Percentiles rank a stretch among this genome's conserved stretches.
Evolutionary conservation across 2,888 invertebrate genomes (phyloP).

Genomic region (Caenorhabditis parvicauda): DNA sequence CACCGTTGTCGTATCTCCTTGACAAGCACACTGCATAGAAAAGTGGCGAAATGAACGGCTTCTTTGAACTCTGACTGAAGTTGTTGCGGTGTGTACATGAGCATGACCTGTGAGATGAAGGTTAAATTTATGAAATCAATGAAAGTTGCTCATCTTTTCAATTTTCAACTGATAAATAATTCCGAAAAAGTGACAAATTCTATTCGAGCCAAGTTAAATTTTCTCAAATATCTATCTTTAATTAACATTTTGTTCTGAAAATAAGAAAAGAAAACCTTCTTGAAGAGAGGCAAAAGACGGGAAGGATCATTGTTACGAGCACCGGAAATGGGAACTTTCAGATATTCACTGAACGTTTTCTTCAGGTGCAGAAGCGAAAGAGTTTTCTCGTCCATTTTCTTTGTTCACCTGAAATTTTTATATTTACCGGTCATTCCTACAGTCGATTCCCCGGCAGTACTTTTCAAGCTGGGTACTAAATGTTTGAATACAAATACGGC

Average conservation of each 20-base stretch:
- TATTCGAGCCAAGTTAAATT: conserved; percentile 2
- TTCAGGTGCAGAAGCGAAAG: conserved; percentile 92
- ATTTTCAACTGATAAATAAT: conserved; percentile 3
- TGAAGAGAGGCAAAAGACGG: conserved; percentile 95
- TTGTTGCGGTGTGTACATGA: conserved; percentile 67
- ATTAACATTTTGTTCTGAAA: neutral
- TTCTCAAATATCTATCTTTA: neutral
- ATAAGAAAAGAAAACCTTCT: conserved; percentile 34
- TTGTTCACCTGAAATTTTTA: too few species aligned
- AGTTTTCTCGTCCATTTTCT: conserved; percentile 66
- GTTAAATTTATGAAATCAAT: neutral
- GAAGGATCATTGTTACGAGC: conserved; percentile 79
- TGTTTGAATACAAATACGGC: too few species aligned
- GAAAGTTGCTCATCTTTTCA: neutral
- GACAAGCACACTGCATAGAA: conserved; percentile 69
- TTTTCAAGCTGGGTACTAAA: too few species aligned
- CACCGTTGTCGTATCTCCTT: conserved; percentile 39
- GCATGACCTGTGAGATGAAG: conserved; percentile 44
- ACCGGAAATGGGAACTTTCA: conserved; percentile 72
- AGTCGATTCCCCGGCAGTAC: too few species aligned
- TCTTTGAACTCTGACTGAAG: conserved; percentile 97
- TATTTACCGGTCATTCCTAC: too few species aligned
- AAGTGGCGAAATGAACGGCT: conserved; percentile 71
- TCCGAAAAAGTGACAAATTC: conserved; percentile 3
- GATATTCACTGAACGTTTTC: conserved; percentile 90